A percentile compares a stretch with the other conserved stretches of the same genome.
These are phyloP conservation scores for Athene cunicularia DNA, from an alignment of 2,113 vertebrate genomes.

Conservation along the genomic window DNA sequence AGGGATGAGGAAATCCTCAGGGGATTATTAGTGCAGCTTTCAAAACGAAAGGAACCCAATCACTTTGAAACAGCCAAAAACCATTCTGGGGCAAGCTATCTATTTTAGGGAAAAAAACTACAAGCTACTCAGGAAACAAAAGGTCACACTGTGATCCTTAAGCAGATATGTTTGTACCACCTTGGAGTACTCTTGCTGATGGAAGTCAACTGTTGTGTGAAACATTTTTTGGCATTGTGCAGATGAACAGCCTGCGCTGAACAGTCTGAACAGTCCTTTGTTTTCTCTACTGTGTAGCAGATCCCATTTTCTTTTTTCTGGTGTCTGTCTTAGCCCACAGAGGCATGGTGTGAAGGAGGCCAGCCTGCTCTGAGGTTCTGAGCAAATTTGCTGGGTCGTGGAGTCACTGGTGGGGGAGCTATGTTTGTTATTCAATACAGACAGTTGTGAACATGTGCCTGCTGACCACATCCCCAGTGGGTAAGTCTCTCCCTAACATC, in stretches of 20 bases:
- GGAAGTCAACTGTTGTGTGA: not conserved
- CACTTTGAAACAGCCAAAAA: not conserved
- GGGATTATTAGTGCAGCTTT: not conserved
- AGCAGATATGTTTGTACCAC: not conserved
- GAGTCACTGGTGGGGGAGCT: not conserved
- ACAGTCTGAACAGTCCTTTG: not conserved
- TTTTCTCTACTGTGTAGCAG: not conserved
- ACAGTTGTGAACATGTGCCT: not conserved
- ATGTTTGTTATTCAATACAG: not conserved
- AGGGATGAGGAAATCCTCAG: not conserved
- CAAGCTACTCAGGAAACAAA: not conserved
- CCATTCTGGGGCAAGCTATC: not conserved
- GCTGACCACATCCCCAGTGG: not conserved
- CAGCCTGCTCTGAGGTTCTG: not conserved
- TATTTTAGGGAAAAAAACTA: not conserved
- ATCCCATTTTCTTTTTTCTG: not conserved
- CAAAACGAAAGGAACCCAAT: not conserved
- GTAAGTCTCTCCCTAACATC: not conserved
- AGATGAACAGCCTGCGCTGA: not conserved
- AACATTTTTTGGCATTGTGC: not conserved
- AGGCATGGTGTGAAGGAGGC: not conserved
- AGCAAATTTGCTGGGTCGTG: rapidly evolving
- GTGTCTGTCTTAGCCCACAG: not conserved
- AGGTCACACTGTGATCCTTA: not conserved
- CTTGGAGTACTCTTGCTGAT: not conserved